A percentile compares a stretch with the other conserved stretches of the same genome.
Conservation (phyloP, 1,140 invertebrate species). For the Samia ricini region DNA sequence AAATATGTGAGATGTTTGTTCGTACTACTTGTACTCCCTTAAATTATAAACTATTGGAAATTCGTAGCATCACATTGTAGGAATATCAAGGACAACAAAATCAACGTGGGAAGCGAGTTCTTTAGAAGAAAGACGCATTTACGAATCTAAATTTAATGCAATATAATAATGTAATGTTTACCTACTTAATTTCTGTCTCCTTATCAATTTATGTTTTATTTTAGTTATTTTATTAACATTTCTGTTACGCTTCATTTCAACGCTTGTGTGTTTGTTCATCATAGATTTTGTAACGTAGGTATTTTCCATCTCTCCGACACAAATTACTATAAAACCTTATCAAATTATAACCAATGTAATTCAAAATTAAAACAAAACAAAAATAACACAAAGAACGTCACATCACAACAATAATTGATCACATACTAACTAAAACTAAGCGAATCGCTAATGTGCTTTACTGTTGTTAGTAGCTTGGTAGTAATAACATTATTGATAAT, state of each 20-base stretch:
- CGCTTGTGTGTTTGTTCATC: background rate
- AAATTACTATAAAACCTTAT: background rate
- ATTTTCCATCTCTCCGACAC: background rate
- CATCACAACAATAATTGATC: conserved; percentile 32
- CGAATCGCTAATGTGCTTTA: conserved; percentile 30
- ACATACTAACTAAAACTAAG: conserved; percentile 36
- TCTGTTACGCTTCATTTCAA: conserved; percentile 54
- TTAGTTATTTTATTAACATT: conserved; percentile 59
- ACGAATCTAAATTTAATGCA: background rate
- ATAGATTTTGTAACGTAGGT: background rate
- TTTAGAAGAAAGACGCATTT: background rate
- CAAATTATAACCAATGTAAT: too few relatives aligned
- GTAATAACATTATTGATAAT: conserved; percentile 26
- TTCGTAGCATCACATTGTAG: background rate
- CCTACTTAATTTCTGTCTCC: conserved; percentile 59
- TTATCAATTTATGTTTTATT: conserved; percentile 64
- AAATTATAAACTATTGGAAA: background rate
- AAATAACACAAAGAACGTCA: conserved; percentile 27
- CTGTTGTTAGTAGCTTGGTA: background rate
- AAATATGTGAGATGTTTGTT: too few relatives aligned
- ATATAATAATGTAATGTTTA: conserved; percentile 20
- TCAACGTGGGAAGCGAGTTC: background rate
- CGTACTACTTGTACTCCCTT: too few relatives aligned
- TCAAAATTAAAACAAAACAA: background rate
- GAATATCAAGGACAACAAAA: conserved; percentile 5